Conservation (phyloP, 2,797 vertebrate species). For the Sitta carolinensis region DNA sequence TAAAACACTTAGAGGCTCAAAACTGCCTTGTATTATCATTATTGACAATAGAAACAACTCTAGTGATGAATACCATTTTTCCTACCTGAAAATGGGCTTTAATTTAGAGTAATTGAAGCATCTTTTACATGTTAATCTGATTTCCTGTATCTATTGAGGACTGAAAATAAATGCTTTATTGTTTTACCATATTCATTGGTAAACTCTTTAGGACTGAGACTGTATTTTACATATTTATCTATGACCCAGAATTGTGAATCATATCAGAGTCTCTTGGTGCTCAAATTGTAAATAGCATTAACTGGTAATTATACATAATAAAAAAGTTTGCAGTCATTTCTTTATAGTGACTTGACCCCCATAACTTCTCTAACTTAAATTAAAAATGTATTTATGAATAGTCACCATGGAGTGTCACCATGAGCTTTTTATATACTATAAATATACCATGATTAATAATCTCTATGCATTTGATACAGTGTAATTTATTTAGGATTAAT, state of each 20-base stretch:
- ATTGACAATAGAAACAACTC: background rate
- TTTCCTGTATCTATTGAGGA: background rate
- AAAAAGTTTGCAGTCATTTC: background rate
- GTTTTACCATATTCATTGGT: background rate
- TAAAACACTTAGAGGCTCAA: background rate
- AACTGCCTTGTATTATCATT: background rate
- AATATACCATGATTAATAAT: background rate
- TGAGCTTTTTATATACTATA: background rate
- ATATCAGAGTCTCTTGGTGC: background rate
- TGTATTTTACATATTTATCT: background rate
- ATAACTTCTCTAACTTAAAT: conserved; percentile 2
- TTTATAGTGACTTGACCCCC: background rate
- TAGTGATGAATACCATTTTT: background rate
- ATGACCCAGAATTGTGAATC: background rate
- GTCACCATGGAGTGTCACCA: background rate
- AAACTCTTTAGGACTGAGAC: background rate
- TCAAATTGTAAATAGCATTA: background rate
- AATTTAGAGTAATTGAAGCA: conserved; percentile 6
- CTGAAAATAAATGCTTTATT: background rate
- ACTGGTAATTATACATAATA: background rate
- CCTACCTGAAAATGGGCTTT: background rate
- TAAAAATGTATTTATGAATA: conserved; percentile 3
- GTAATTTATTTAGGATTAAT: conserved; percentile 45
- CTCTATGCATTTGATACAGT: background rate
- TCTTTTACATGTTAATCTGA: background rate